Conservation (phyloP, 2,113 vertebrate genomes). For the Capricornis sumatraensis region DNA sequence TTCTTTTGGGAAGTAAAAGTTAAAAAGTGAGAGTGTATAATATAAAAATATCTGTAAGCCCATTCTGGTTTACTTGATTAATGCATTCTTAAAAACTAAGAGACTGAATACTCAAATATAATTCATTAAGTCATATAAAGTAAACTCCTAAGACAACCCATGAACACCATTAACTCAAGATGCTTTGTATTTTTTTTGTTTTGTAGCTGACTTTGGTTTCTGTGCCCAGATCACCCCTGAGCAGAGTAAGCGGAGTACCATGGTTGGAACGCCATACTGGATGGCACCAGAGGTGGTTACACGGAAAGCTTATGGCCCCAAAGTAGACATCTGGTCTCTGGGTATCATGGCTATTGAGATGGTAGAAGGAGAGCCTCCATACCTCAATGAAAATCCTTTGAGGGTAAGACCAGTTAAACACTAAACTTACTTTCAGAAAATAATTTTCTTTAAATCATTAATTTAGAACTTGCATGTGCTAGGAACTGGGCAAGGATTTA, state of each 20-base stretch:
- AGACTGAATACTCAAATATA: neutral
- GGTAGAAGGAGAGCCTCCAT: slow-evolving; percentile 98
- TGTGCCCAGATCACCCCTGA: slow-evolving; percentile 99
- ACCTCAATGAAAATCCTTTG: slow-evolving; percentile 98
- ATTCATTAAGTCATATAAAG: neutral
- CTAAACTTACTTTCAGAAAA: neutral
- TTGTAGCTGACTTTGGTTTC: slow-evolving; percentile 97
- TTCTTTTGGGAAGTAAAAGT: slow-evolving; percentile 12
- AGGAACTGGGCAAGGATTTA: neutral
- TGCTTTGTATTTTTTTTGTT: slow-evolving; percentile 43
- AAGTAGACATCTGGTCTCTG: slow-evolving; percentile 98
- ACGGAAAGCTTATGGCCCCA: slow-evolving; percentile 96
- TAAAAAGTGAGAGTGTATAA: neutral
- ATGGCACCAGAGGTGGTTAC: slow-evolving; percentile 99
- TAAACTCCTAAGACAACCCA: neutral
- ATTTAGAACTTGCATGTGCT: neutral
- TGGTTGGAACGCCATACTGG: slow-evolving; percentile 99
- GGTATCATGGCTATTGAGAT: slow-evolving; percentile 99
- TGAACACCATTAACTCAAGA: slow-evolving; percentile 14
- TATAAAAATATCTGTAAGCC: neutral
- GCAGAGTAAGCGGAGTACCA: slow-evolving; percentile 98
- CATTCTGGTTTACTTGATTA: neutral
- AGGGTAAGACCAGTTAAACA: slow-evolving; percentile 84
- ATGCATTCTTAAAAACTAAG: neutral
- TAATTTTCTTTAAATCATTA: neutral